Base-by-base conservation (phyloP, 1,140 invertebrate genomes). In the Patella vulgata region DNA sequence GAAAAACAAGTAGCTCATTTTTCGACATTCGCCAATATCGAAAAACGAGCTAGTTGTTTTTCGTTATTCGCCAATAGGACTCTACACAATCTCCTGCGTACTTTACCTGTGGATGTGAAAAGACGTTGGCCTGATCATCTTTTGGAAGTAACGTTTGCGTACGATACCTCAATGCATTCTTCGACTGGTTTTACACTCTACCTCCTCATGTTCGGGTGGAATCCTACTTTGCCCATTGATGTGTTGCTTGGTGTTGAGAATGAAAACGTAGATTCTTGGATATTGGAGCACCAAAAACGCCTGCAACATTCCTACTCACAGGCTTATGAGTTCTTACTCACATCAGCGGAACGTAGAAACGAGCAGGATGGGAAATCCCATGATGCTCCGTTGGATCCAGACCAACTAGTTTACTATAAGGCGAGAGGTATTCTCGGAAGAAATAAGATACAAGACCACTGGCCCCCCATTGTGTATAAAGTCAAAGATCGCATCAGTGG, bases 41-140 rank as follows among this genome's bases (percentile, higher is more conserved):
- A n/a, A n/a, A n/a, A n/a, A n/a, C n/a, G n/a, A n/a, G n/a, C n/a
- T n/a, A n/a, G n/a, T n/a, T n/a, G n/a, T n/a, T n/a, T n/a, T n/a
- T n/a, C n/a, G n/a, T n/a, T n/a, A n/a, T n/a, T n/a, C n/a, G n/a
- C 67, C 30, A 74, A 74, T 27, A 25, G 62, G 14, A 69, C 68
- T 42, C 8, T 72, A 36, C 63, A 64, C 33, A 44, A 72, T 57
- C 48, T 71, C 0, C 57, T 74, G 17, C 25, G 62, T 14, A 69
- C 61, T 2, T 50, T 70, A 42, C 28, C 50, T 40, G 6, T 19
- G n/a, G n/a, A 63, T 5, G 23, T 50, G 17, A 70, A 73, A 54
- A 31, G 27, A 28, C 30, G 25, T 27, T 70, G 71, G 68, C 56
- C 67, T 21, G 31, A 60, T 39, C 19, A 46, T 12, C 52, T 72